Base-by-base conservation (phyloP, 2,888 invertebrate species). In the Protophormia terraenovae region DNA sequence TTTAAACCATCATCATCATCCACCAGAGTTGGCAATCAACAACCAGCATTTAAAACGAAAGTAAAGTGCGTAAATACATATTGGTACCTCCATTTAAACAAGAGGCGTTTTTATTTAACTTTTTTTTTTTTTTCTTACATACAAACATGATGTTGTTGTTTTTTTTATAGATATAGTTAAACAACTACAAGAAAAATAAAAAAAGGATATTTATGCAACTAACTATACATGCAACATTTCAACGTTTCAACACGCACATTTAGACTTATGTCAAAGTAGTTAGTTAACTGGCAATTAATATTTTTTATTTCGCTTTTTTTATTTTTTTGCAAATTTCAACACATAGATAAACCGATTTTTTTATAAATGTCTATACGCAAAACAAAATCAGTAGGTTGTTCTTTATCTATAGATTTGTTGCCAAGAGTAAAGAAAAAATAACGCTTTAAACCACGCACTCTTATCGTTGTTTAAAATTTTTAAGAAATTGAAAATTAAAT, bases 401-500 rank as follows among this genome's bases (percentile, higher is more conserved):
- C 22, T 19, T 84, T 77, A 85, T 85, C 85, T 82, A 29, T 22
- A 78, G 32, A 82, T 82, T 85, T 85, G 71, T 79, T 77, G 80
- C 41, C 64, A 32, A 67, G 7, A 22, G 55, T 45, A 41, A 35
- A 1, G 27, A 73, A 24, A 66, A 72, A 45, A n/a, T n/a, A 53
- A 29, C n/a, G 32, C n/a, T 14, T 58, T 29, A 53, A 53, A 55
- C 10, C 71, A 24, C 55, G 16, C 32, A 19, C 22, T 60, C 35
- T 69, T 78, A 78, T 78, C 78, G 24, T 5, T 38, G 24, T 50
- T 10, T 19, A 47, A 16, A 45, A 60, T 60, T 47, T 64, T 80
- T 58, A 58, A 64, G 19, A 87, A 87, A 87, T 85, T 86, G 86
- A 84, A 87, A 87, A 86, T 86, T 88, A 88, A 88, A 87, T 86